These are phyloP conservation scores for Theropithecus gelada DNA, from an alignment of 2,113 vertebrate species.

Conservation along the genomic window DNA sequence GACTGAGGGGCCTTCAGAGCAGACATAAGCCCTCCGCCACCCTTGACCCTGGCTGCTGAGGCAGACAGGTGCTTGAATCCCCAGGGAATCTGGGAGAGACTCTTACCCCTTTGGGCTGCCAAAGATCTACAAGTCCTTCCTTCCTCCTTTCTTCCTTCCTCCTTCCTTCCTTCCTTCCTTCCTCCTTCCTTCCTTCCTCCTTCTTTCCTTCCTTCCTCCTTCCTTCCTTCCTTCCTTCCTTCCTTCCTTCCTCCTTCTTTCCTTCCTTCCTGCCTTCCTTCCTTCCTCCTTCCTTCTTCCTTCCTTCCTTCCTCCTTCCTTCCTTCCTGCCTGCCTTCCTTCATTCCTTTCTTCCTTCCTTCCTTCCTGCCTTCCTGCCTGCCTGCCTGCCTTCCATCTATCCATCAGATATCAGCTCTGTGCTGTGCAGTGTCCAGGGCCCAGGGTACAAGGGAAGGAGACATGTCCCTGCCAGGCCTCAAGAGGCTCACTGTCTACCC, in stretches of 20 bases:
- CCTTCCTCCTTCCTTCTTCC: background rate
- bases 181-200: background rate
- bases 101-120: background rate
- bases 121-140: background rate
- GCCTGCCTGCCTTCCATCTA: background rate
- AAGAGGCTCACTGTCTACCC: background rate
- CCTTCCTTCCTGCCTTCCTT: accelerated
- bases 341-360: background rate
- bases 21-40: background rate
- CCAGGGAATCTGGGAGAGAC: background rate
- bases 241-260: background rate
- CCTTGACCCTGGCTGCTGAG: background rate
- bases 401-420: background rate
- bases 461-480: background rate
- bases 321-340: accelerated
- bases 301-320: too few relatives aligned
- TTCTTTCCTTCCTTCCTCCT: too few relatives aligned
- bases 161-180: background rate
- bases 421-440: background rate
- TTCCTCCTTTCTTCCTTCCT: background rate
- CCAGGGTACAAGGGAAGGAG: background rate
- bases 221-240: background rate
- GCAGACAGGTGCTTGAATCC: background rate
- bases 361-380: accelerated
- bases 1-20: background rate